Percentiles rank a stretch among this genome's conserved stretches.
phyloP scores from a whole-genome alignment of 2,888 invertebrate species.

The Onthophagus sagittarius region DNA sequence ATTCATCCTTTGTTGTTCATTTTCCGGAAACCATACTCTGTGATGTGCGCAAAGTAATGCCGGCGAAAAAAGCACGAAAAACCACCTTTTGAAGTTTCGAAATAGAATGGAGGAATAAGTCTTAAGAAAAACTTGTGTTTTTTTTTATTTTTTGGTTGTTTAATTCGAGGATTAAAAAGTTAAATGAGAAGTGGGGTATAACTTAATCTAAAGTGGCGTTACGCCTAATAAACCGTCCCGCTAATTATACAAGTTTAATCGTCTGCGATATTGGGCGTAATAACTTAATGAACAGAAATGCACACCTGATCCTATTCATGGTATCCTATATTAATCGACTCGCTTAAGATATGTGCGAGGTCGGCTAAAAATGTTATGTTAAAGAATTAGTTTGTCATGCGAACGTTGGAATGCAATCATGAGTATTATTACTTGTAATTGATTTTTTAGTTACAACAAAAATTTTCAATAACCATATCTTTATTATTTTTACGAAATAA shows the following conservation, averaged over 20 bases:
- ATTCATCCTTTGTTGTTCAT: not conserved
- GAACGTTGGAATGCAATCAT: not conserved
- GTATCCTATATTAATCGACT: not conserved
- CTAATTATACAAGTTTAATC: slow-evolving; percentile 11
- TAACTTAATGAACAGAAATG: slow-evolving; percentile 6
- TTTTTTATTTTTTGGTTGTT: too few relatives aligned
- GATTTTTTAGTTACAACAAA: too few relatives aligned
- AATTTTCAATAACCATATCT: too few relatives aligned
- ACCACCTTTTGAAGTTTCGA: too few relatives aligned
- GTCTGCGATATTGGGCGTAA: slow-evolving; percentile 10
- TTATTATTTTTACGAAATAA: too few relatives aligned
- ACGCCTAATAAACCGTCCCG: slow-evolving; percentile 3
- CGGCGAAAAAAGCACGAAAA: too few relatives aligned
- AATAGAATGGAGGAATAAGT: too few relatives aligned
- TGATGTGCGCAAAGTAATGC: too few relatives aligned
- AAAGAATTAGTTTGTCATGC: not conserved
- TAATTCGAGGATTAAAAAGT: not conserved
- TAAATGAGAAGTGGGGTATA: not conserved
- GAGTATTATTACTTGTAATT: not conserved
- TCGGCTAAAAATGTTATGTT: not conserved
- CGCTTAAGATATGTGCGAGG: not conserved
- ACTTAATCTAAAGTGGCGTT: slow-evolving; percentile 3
- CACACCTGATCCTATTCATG: not conserved
- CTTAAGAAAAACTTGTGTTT: too few relatives aligned
- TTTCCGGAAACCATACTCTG: not conserved